phyloP scores from a whole-genome alignment of 2,797 vertebrate species.

The Limosa lapponica region DNA sequence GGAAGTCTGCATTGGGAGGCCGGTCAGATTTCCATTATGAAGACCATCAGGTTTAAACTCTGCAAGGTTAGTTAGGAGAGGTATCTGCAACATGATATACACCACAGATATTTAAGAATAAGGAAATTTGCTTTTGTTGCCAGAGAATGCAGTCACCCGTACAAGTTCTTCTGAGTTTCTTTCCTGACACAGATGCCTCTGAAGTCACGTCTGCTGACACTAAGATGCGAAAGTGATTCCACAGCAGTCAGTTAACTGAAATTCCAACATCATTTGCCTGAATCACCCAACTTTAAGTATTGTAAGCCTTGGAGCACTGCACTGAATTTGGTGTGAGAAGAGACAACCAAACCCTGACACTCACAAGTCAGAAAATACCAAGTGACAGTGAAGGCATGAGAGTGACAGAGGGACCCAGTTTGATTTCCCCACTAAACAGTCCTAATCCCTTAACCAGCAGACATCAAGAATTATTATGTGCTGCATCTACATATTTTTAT shows the following conservation, averaged over 20 bases:
- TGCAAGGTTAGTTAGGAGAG: background rate
- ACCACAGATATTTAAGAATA: background rate
- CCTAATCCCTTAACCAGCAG: background rate
- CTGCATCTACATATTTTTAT: background rate
- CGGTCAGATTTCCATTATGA: background rate
- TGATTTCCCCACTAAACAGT: background rate
- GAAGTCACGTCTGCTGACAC: background rate
- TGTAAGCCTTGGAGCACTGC: background rate
- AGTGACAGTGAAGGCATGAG: background rate
- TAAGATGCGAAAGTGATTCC: background rate
- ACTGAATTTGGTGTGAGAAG: background rate
- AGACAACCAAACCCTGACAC: background rate
- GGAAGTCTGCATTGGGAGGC: background rate
- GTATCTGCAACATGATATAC: background rate
- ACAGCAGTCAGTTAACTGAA: background rate
- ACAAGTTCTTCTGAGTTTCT: background rate
- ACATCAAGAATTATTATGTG: background rate
- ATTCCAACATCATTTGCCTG: background rate
- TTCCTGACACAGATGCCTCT: background rate
- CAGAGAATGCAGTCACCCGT: background rate
- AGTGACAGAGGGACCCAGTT: background rate
- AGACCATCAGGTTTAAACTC: background rate
- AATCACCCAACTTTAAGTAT: background rate
- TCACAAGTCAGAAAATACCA: background rate
- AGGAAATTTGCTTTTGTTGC: background rate